These are phyloP conservation scores for Glaucomys volans DNA, from an alignment of 2,113 vertebrate genomes.

Conservation along the genomic window DNA sequence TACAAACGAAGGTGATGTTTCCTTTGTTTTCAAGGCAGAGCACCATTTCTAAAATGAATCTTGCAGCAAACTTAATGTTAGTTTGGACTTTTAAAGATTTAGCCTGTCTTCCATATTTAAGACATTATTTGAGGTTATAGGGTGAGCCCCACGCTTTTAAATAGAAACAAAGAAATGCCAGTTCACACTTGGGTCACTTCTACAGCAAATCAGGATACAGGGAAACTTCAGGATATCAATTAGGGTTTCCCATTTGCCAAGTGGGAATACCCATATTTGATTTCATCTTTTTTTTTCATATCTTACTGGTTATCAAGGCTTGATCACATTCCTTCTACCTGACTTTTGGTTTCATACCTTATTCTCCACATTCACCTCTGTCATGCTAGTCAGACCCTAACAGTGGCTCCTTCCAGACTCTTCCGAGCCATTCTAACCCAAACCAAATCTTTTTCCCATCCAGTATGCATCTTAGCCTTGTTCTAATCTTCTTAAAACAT, in stretches of 20 bases:
- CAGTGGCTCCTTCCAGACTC: background rate
- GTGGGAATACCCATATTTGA: background rate
- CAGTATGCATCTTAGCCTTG: background rate
- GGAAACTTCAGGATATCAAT: background rate
- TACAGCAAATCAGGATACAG: background rate
- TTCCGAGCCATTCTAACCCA: slow-evolving; percentile 6
- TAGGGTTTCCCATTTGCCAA: background rate
- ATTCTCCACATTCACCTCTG: background rate
- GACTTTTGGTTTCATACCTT: background rate
- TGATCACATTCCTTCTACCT: background rate
- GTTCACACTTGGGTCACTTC: background rate
- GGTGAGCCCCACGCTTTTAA: slow-evolving; percentile 33
- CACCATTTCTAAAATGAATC: background rate
- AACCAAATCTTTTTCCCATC: background rate
- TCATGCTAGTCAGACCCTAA: background rate
- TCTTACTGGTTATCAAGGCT: background rate
- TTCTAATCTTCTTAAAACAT: slow-evolving; percentile 4
- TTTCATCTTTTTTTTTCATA: slow-evolving; percentile 11
- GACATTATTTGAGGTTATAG: background rate
- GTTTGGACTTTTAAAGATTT: background rate
- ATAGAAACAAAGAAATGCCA: background rate
- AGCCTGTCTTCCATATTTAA: background rate
- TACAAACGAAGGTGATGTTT: background rate
- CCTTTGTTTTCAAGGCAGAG: background rate
- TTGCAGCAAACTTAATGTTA: slow-evolving; percentile 9